phyloP scores from a whole-genome alignment of 2,888 invertebrate genomes.

The Deilephila porcellus region DNA sequence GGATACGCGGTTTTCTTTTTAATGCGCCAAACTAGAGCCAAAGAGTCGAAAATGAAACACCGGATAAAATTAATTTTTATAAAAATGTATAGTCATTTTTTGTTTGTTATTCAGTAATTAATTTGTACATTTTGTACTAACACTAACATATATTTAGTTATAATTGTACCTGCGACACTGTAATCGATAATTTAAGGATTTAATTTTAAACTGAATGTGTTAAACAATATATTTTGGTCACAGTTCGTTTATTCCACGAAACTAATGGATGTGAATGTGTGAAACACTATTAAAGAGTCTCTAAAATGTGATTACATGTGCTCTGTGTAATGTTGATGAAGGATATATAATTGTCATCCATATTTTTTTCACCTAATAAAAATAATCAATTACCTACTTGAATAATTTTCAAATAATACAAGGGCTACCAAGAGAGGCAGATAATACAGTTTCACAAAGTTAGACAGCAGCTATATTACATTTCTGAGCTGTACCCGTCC shows the following conservation, averaged over 20 bases:
- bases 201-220: constrained; percentile 14
- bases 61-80: constrained; percentile 16
- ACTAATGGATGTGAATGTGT: constrained; percentile 4
- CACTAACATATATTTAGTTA: constrained; percentile 38
- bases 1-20: neutral
- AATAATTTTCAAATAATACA: neutral
- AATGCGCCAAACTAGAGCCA: constrained; percentile 6
- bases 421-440: neutral
- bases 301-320: constrained; percentile 19
- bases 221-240: constrained; percentile 19
- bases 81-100: constrained; percentile 24
- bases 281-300: constrained; percentile 15
- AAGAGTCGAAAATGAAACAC: constrained; percentile 23
- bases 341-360: constrained; percentile 9
- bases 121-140: constrained; percentile 36
- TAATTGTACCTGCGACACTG: constrained; percentile 38
- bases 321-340: neutral
- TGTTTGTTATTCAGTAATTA: constrained; percentile 24
- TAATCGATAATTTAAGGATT: constrained; percentile 26
- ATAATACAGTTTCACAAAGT: neutral
- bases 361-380: neutral
- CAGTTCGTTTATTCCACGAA: constrained; percentile 8
- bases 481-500: constrained; percentile 17
- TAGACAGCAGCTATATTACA: constrained; percentile 9
- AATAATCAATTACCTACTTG: neutral